Evolutionary conservation across 2,113 vertebrate genomes (phyloP).

Genomic region (Menura novaehollandiae): DNA sequence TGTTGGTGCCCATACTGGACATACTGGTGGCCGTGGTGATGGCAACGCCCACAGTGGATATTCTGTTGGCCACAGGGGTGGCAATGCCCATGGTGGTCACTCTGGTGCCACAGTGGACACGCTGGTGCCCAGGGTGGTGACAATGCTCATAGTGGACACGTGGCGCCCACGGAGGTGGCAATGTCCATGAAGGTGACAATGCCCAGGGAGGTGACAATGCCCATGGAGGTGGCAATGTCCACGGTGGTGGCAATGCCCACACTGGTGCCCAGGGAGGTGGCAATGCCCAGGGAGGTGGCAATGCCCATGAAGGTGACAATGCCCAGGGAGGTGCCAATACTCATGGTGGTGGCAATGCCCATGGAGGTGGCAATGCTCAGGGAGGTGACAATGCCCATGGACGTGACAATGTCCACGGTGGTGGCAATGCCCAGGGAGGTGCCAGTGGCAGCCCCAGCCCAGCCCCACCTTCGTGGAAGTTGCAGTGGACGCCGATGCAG

Average conservation of each 20-base stretch:
- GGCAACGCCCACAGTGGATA: too few species aligned
- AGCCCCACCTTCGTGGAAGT: constrained; percentile 87
- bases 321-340: neutral
- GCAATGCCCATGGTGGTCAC: neutral
- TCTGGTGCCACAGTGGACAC: too few species aligned
- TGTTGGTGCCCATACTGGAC: accelerated
- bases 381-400: too few species aligned
- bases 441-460: neutral
- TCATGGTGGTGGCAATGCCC: neutral
- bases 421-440: neutral
- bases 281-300: neutral
- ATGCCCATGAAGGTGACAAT: neutral
- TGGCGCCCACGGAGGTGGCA: too few species aligned
- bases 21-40: too few species aligned
- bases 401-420: too few species aligned
- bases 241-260: too few species aligned
- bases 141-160: too few species aligned
- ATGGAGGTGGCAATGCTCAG: neutral
- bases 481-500: constrained; percentile 88
- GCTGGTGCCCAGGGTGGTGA: too few species aligned
- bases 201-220: too few species aligned
- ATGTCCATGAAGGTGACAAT: neutral
- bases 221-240: neutral
- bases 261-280: neutral
- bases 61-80: too few species aligned